Conservation (phyloP, 2,797 vertebrate species). For the Forpus xanthops region DNA sequence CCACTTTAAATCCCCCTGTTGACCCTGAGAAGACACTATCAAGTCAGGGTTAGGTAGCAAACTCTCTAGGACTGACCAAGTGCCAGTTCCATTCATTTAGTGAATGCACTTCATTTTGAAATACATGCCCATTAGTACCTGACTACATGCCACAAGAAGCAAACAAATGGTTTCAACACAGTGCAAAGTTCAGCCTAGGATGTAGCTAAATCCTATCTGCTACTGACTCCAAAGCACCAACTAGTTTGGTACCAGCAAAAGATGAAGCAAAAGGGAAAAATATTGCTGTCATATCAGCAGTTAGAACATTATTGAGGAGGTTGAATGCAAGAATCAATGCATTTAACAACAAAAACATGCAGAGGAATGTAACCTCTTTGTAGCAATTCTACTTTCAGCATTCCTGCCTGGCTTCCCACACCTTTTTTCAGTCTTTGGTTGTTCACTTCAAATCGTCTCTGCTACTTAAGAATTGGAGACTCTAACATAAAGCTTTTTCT, state of each 20-base stretch:
- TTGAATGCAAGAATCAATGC: background rate
- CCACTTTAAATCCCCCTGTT: accelerated
- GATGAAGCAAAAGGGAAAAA: background rate
- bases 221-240: background rate
- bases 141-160: background rate
- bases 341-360: background rate
- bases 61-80: background rate
- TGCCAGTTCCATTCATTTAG: background rate
- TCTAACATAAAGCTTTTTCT: background rate
- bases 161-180: background rate
- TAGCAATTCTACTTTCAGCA: background rate
- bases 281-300: background rate
- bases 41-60: background rate
- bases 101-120: background rate
- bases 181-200: background rate
- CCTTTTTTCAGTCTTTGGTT: background rate
- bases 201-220: background rate
- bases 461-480: background rate
- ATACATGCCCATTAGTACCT: background rate
- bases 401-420: background rate
- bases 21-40: background rate
- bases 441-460: background rate
- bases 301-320: background rate
- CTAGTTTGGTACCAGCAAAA: background rate
- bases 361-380: background rate